Conservation (phyloP, 2,797 vertebrate species). For the Serranus cabrilla region DNA sequence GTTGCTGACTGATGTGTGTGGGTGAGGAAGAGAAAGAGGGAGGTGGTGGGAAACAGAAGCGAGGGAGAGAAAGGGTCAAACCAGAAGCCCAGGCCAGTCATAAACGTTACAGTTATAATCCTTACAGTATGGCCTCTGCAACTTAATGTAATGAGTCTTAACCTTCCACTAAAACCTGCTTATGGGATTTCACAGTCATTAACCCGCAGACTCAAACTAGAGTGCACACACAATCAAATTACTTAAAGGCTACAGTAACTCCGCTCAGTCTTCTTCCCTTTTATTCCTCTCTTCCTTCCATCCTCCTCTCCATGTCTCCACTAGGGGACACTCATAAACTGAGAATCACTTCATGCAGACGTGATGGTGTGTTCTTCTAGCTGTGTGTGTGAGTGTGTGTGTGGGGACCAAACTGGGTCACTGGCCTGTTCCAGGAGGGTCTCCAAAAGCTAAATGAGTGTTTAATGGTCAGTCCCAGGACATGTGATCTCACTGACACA, state of each 20-base stretch:
- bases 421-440: conserved; percentile 27
- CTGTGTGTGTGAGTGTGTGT: neutral
- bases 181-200: conserved; percentile 65
- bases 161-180: conserved; percentile 56
- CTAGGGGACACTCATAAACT: conserved; percentile 63
- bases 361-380: neutral
- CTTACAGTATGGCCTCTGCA: conserved; percentile 22
- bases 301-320: conserved; percentile 33
- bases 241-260: conserved; percentile 4
- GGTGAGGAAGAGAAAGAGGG: neutral
- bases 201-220: conserved; percentile 49
- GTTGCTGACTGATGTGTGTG: conserved; percentile 18
- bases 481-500: conserved; percentile 12
- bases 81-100: conserved; percentile 12
- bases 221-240: conserved; percentile 34
- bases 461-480: conserved; percentile 29
- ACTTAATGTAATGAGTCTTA: conserved; percentile 61
- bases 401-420: conserved; percentile 16
- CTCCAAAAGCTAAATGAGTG: conserved; percentile 28
- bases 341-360: conserved; percentile 15
- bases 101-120: conserved; percentile 49
- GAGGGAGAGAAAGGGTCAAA: conserved; percentile 13
- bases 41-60: neutral
- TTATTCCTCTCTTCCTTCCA: neutral
- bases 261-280: neutral